Evolutionary conservation across 2,113 vertebrate species (phyloP).

Genomic region (Pterophyllum scalare): DNA sequence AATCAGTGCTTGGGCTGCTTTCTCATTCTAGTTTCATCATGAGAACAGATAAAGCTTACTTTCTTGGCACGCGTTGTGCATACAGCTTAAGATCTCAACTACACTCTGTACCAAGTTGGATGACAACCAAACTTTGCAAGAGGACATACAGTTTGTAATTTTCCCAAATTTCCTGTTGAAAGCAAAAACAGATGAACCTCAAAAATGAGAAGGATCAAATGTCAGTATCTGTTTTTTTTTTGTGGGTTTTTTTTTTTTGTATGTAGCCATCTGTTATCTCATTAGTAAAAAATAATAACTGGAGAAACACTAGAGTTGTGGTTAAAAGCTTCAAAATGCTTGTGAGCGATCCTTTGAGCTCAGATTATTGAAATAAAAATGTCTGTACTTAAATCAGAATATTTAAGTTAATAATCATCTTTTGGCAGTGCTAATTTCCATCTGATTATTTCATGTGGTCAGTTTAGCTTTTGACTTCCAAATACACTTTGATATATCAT

Average conservation of each 20-base stretch:
- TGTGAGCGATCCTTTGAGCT: not conserved
- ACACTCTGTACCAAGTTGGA: not conserved
- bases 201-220: not conserved
- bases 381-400: not conserved
- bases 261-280: not conserved
- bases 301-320: not conserved
- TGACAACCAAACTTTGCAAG: not conserved
- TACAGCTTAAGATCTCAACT: constrained; percentile 12
- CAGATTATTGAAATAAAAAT: not conserved
- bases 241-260: no score
- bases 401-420: not conserved
- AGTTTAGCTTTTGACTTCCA: not conserved
- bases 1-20: not conserved
- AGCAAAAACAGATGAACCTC: not conserved
- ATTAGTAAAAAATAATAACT: not conserved
- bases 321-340: not conserved
- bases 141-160: not conserved
- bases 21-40: not conserved
- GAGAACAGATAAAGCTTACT: not conserved
- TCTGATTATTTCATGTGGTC: not conserved
- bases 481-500: not conserved
- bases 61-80: not conserved
- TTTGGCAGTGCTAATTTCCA: not conserved
- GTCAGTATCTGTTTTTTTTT: not conserved
- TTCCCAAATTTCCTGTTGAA: not conserved